Percentiles rank a stretch among this genome's conserved stretches.
Evolutionary conservation across 2,888 invertebrate genomes (phyloP).

Genomic region (Sympetrum striolatum): DNA sequence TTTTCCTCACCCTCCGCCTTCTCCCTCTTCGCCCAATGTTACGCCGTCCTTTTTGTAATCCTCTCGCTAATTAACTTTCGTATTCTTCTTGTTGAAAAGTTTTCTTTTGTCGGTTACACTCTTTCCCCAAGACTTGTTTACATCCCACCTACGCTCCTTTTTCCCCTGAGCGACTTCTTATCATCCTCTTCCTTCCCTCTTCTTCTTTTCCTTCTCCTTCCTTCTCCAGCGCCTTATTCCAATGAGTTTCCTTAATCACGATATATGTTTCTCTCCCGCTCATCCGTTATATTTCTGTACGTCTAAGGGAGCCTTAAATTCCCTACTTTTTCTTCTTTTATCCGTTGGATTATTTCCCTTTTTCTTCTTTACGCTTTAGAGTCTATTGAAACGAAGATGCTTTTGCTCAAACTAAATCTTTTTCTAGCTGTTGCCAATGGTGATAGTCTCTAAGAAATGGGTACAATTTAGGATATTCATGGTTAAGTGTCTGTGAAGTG

Average conservation of each 20-base stretch:
- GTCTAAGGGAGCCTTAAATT: too few relatives aligned
- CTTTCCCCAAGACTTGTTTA: background rate
- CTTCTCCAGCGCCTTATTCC: background rate
- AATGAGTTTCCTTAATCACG: background rate
- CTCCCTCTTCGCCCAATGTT: background rate
- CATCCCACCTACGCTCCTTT: background rate
- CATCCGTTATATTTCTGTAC: background rate
- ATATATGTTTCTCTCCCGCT: background rate
- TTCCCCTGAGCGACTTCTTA: background rate
- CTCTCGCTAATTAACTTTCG: slow-evolving; percentile 33
- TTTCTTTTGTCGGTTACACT: background rate
- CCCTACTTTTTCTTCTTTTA: too few relatives aligned
- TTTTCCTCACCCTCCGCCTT: background rate
- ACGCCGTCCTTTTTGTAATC: background rate
- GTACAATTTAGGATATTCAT: too few relatives aligned
- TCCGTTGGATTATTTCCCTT: too few relatives aligned
- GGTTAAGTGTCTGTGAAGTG: too few relatives aligned
- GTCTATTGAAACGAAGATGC: too few relatives aligned
- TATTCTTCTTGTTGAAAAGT: slow-evolving; percentile 21
- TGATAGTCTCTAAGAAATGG: too few relatives aligned
- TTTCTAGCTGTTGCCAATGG: too few relatives aligned
- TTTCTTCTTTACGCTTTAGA: too few relatives aligned
- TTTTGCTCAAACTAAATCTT: too few relatives aligned
- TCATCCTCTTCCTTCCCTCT: background rate
- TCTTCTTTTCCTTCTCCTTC: background rate